phyloP scores from a whole-genome alignment of 2,797 vertebrate genomes.

The Cuculus canorus region DNA sequence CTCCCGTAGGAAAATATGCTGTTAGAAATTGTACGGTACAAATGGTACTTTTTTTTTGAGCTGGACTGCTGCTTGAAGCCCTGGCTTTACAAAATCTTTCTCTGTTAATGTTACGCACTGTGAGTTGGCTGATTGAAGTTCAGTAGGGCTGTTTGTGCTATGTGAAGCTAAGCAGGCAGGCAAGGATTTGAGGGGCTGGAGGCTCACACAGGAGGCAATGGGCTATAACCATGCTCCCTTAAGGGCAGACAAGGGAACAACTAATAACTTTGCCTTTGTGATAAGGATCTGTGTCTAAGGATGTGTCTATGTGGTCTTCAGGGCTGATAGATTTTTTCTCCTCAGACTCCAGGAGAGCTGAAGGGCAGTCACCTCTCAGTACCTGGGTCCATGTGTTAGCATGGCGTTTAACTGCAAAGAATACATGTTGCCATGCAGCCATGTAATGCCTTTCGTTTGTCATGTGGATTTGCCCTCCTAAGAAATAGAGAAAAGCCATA shows the following conservation, averaged over 20 bases:
- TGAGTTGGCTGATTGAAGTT: background rate
- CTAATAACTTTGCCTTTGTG: background rate
- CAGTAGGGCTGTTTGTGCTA: background rate
- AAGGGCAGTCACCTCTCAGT: background rate
- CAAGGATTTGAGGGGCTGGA: background rate
- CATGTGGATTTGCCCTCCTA: background rate
- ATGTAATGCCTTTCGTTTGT: background rate
- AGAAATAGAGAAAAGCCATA: background rate
- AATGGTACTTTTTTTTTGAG: background rate
- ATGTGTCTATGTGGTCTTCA: background rate
- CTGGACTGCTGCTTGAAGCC: background rate
- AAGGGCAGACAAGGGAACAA: background rate
- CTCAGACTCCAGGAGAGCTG: background rate
- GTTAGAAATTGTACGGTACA: background rate
- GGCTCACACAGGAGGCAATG: background rate
- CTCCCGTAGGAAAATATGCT: background rate
- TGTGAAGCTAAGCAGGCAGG: background rate
- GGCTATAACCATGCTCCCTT: background rate
- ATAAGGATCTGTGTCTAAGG: background rate
- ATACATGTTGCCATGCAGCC: background rate
- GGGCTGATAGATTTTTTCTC: background rate
- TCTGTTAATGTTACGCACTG: rapidly evolving
- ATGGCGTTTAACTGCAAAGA: background rate
- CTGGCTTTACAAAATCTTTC: background rate
- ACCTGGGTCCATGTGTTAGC: background rate